Evolutionary conservation across 2,888 invertebrate genomes (phyloP), one percentile per base, ranked within the genome.

Genomic region (Argyra leucocephala): DNA sequence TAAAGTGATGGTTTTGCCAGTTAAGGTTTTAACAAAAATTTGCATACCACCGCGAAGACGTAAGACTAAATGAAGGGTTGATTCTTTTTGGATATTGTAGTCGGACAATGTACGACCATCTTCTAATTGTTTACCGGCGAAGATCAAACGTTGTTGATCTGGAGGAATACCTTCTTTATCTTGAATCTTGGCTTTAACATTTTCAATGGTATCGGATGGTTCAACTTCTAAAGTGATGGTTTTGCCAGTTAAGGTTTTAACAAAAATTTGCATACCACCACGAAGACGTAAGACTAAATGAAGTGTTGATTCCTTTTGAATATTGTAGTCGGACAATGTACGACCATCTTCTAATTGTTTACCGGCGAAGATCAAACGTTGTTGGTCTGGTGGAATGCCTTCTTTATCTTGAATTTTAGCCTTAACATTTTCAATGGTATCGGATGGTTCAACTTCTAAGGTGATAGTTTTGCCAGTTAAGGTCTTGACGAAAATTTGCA

Each of bases 271-370:
- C 69, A 73, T 73, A 59, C 73, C 73, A 68, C 73, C 74, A 64
- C 73, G 72, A 0, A 73, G 72, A 69, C 73, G 73, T 3, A 74
- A 69, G 1, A 74, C 74, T 71, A 74, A 72, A 6, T 75, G 75
- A 0, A 74, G 68, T 0, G 74, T 74, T 0, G 74, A 74, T 65
- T 74, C 74, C 65, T 74, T 74, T n/a, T 74, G 74, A 62, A 74
- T 74, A 57, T 74, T 74, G 61, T 74, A 74, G 1, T 75, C 74
- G 0, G 75, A 75, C 22, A 74, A 31, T 0, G 74, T 74, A 0
- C 74, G 74, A 0, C 75, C 74, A 60, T 66, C 66, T 57, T 66
- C 66, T 57, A 66, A 62, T 59, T 66, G 66, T 62, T 66, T 66
- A 15, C 66, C 66, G 22, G 66, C 66, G 62, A 66, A 66, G 26